phyloP scores from a whole-genome alignment of 2,888 invertebrate species.

The Thymelicus lineola region DNA sequence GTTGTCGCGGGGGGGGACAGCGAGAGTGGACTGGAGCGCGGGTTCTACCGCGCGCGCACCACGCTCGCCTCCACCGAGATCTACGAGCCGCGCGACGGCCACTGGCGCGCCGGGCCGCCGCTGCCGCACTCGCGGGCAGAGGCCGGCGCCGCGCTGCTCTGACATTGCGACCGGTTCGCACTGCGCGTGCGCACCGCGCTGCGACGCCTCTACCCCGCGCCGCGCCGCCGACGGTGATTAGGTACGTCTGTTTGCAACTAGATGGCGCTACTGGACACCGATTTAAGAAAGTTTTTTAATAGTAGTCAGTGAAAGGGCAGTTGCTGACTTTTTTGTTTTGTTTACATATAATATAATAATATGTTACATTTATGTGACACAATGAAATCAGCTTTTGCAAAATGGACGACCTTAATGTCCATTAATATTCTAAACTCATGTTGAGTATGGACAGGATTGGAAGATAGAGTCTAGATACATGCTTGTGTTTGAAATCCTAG shows the following conservation, averaged over 20 bases:
- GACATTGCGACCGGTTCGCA: conserved; percentile 58
- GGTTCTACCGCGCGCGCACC: conserved; percentile 93
- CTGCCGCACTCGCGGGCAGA: conserved; percentile 94
- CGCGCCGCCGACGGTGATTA: conserved; percentile 21
- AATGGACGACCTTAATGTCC: too few relatives aligned
- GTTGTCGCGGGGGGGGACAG: conserved; percentile 95
- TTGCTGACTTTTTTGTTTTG: too few relatives aligned
- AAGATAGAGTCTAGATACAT: too few relatives aligned
- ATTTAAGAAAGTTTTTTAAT: neutral
- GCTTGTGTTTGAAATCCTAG: too few relatives aligned
- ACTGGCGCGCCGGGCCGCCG: conserved; percentile 92
- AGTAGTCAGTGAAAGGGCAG: too few relatives aligned
- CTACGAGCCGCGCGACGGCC: conserved; percentile 91
- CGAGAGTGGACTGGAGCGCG: conserved; percentile 88
- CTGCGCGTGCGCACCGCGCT: conserved; percentile 24
- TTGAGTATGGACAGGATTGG: too few relatives aligned
- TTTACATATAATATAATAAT: too few relatives aligned
- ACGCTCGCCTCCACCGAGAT: conserved; percentile 93
- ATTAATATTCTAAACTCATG: too few relatives aligned
- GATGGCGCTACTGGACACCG: neutral
- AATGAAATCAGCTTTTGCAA: too few relatives aligned
- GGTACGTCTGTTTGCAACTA: neutral
- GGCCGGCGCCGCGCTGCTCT: conserved; percentile 93
- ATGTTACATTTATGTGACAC: too few relatives aligned
- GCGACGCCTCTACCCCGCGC: conserved; percentile 28